Evolutionary conservation across 2,797 vertebrate species (phyloP), one percentile per base, ranked within the genome.

Genomic region (Crocidura indochinensis): DNA sequence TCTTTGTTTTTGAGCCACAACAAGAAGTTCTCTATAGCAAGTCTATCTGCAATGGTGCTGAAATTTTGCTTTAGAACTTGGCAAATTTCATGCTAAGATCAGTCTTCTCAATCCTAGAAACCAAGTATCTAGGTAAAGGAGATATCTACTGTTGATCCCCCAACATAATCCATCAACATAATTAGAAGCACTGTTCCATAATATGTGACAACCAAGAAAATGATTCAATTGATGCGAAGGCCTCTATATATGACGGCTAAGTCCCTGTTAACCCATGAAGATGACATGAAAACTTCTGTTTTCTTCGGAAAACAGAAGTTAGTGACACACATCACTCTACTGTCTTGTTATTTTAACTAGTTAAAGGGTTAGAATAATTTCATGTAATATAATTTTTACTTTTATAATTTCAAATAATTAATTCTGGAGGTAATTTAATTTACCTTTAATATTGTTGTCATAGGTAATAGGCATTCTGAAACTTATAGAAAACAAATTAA

Each of bases 321-420:
- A 80, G n/a, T 88, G 64, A 90, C 1, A 83, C 60, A 84, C 29
- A 26, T 44, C n/a, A n/a, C 15, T 83, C 91, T 80, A 68, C 31
- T 89, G 27, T 71, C 81, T 80, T 71, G 29, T 64, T 91, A 87
- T 79, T 87, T 85, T 84, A 87, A 75, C 26, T 64, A 76, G 53
- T n/a, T 47, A 62, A 84, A 15, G 62, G 24, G 27, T 84, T 27
- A 85, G 60, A 83, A 15, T 73, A 46, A 2, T 80, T 51, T 88
- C 20, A 62, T 90, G 38, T 78, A 88, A 46, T 90, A 60, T 60
- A 15, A 20, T 20, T 17, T 60, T 60, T 60, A 60, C 56, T 90
- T 80, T 31, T 47, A 88, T 84, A 82, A 38, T 86, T 83, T 69
- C 60, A 85, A 38, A 62, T n/a, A 88, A 84, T 71, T 88, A 65